Evolutionary conservation across 2,888 invertebrate species (phyloP), one percentile per base, ranked within the genome.

Genomic region (Schizotus pectinicornis): DNA sequence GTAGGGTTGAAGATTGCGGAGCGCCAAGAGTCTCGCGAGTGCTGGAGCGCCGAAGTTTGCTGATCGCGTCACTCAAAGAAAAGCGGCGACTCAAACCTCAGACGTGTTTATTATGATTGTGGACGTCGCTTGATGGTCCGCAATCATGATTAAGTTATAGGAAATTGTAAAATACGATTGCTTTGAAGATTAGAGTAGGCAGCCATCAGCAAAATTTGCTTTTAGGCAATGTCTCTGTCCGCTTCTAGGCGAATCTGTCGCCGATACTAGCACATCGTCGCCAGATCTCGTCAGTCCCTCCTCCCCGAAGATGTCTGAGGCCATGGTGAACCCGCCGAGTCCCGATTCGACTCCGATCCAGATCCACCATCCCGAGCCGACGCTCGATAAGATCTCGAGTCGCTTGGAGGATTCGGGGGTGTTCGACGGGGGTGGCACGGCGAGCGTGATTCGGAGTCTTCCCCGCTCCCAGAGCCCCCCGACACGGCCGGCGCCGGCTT

Each of bases 181-280:
- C 64, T 66, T 64, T 45, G 58, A 63, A 63, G 50, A 59, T 67
- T 71, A 73, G 72, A 74, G 71, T 75, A 76, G 76, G 74, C 74
- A 74, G 71, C 72, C 73, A 74, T 74, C 74, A 70, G 70, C 73
- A 70, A 73, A 73, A 73, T 78, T 74, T 76, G 66, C 70, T 78
- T 77, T 72, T 77, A 77, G 76, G 76, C 74, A 77, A 75, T 77
- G 71, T 74, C 72, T 78, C 75, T 83, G 76, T 84, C 79, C 78
- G 77, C 81, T 78, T 79, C 73, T 87, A 90, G 91, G 91, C 84
- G 94, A 94, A 85, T 94, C 93, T 80, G 90, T 93, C 83, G 93
- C 93, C 80, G 94, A 94, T 83, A 93, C 94, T 80, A 93, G 92
- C 81, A 93, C 93, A 79, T 93, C 94, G 79, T 94, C 94, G 79